Evolutionary conservation across 2,888 invertebrate genomes (phyloP).

Genomic region (Empis livida): DNA sequence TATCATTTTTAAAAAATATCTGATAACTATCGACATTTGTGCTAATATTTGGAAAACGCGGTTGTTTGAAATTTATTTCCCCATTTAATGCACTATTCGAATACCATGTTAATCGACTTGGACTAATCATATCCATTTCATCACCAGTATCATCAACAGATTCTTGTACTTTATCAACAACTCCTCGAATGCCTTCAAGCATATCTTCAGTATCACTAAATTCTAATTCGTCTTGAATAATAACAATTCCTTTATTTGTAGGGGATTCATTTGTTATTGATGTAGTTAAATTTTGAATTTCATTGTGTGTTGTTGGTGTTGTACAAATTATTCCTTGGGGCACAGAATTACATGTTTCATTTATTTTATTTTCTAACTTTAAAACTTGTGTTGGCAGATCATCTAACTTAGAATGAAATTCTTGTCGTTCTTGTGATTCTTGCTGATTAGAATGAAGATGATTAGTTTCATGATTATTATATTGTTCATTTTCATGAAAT

Average conservation of each 20-base stretch:
- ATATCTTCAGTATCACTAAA: constrained; percentile 79
- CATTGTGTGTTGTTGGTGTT: neutral
- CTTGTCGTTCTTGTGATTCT: neutral
- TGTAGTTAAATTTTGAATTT: neutral
- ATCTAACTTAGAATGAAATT: neutral
- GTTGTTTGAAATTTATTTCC: constrained; percentile 5
- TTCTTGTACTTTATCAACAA: constrained; percentile 44
- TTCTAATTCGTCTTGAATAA: constrained; percentile 40
- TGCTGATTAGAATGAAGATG: no score
- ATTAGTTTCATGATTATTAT: no score
- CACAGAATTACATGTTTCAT: neutral
- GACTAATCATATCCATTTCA: constrained; percentile 27
- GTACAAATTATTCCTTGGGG: neutral
- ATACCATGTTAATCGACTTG: constrained; percentile 17
- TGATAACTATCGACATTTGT: constrained; percentile 9
- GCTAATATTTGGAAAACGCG: constrained; percentile 2
- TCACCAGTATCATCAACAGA: constrained; percentile 35
- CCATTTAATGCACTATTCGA: constrained; percentile 13
- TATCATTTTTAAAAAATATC: constrained; percentile 10
- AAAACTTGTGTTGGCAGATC: neutral
- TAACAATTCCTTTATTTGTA: constrained; percentile 1
- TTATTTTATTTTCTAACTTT: neutral
- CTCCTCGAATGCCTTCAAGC: constrained; percentile 71
- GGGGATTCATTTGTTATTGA: neutral
- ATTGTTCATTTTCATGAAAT: no score